Evolutionary conservation across 2,113 vertebrate genomes (phyloP).

Genomic region (Tursiops truncatus): DNA sequence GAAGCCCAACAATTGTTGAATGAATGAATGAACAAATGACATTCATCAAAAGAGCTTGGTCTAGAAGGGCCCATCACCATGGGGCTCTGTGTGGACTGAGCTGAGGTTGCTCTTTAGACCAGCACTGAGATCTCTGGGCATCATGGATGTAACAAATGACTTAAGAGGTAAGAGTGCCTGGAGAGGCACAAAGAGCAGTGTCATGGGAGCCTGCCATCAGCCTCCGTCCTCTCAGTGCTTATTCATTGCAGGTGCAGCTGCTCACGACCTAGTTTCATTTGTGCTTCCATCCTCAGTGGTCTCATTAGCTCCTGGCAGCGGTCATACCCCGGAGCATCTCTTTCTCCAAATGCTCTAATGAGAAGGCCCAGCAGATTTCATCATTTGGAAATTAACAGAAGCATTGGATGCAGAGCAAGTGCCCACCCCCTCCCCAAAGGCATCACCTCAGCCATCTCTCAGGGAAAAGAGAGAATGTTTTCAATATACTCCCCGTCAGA

Average conservation of each 20-base stretch:
- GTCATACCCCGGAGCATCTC: not conserved
- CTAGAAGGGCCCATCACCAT: accelerated
- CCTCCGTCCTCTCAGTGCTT: no score
- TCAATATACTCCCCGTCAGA: not conserved
- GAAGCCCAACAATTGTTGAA: not conserved
- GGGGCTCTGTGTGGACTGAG: accelerated
- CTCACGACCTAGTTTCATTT: no score
- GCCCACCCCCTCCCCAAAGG: not conserved
- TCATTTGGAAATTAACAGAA: no score
- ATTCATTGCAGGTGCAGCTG: not conserved
- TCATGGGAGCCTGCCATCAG: no score
- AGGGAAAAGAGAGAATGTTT: not conserved
- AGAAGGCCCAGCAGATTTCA: no score
- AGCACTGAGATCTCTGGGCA: not conserved
- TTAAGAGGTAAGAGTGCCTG: not conserved
- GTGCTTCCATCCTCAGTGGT: not conserved
- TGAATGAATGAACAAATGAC: not conserved
- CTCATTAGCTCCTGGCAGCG: not conserved
- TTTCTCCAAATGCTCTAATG: no score
- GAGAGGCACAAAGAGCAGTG: not conserved
- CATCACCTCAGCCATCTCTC: not conserved
- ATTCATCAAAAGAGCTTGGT: not conserved
- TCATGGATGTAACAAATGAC: not conserved
- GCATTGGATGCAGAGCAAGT: not conserved
- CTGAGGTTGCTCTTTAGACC: not conserved